Evolutionary conservation across 2,113 vertebrate genomes (phyloP).

Genomic region (Micromys minutus): DNA sequence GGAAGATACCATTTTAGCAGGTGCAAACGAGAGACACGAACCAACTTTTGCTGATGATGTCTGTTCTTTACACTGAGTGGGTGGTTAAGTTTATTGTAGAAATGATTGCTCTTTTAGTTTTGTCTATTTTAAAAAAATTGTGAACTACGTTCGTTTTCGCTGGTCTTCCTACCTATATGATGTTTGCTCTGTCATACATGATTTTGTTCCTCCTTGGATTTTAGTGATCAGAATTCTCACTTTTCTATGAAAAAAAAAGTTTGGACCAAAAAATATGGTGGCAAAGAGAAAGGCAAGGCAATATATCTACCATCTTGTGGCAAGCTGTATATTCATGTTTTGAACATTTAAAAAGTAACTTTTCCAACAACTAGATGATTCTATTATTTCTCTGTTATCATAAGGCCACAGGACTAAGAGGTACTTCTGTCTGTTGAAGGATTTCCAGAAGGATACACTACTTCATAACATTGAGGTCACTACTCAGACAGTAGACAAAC

Average conservation of each 20-base stretch:
- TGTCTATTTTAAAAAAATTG: not conserved
- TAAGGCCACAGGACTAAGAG: not conserved
- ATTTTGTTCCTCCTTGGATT: not conserved
- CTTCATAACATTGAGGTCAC: not conserved
- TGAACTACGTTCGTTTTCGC: not conserved
- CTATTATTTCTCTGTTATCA: not conserved
- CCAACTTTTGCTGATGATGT: not conserved
- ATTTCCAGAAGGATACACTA: not conserved
- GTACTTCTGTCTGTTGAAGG: not conserved
- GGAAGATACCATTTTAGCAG: not conserved
- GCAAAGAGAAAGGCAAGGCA: not conserved
- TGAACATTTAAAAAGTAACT: not conserved
- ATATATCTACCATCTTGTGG: not conserved
- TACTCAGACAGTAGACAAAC: not conserved
- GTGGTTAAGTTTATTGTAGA: not conserved
- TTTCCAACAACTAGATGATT: not conserved
- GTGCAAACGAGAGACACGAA: not conserved
- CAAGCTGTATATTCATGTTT: not conserved
- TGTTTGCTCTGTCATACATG: not conserved
- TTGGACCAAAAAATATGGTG: not conserved
- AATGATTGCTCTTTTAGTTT: not conserved
- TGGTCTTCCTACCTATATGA: not conserved
- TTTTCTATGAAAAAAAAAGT: slow-evolving; percentile 5
- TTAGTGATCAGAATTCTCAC: not conserved
- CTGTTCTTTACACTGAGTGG: not conserved